phyloP scores from a whole-genome alignment of 2,797 vertebrate species.

The Gymnocypris eckloni region DNA sequence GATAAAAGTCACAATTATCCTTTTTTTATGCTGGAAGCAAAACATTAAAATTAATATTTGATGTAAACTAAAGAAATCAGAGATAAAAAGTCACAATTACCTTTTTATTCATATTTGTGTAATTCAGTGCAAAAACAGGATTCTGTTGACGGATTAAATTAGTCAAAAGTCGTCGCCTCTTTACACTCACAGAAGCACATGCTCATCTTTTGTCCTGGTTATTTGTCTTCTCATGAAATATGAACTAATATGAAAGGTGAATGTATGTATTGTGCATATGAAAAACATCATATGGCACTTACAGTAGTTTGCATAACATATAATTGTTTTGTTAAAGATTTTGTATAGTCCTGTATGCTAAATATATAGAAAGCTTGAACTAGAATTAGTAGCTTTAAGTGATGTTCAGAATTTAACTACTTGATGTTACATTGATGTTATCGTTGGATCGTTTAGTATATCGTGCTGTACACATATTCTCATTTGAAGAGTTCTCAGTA shows the following conservation, averaged over 20 bases:
- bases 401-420: conserved; percentile 4
- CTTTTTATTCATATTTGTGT: not conserved
- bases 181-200: not conserved
- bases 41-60: not conserved
- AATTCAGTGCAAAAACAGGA: no score
- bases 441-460: conserved; percentile 27
- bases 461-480: conserved; percentile 22
- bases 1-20: not conserved
- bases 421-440: conserved; percentile 6
- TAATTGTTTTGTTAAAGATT: conserved; percentile 37
- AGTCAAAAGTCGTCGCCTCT: not conserved
- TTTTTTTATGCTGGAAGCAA: no score
- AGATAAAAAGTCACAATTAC: not conserved
- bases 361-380: conserved; percentile 28
- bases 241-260: not conserved
- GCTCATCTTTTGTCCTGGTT: not conserved
- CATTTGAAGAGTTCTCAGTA: conserved; percentile 17
- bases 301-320: conserved; percentile 20
- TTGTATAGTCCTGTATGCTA: conserved; percentile 19
- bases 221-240: not conserved
- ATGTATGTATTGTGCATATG: conserved; percentile 47
- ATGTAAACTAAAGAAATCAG: not conserved
- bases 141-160: not conserved
- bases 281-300: conserved; percentile 20
- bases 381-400: conserved; percentile 33